phyloP scores from a whole-genome alignment of 2,113 vertebrate genomes.

The Echinops telfairi region DNA sequence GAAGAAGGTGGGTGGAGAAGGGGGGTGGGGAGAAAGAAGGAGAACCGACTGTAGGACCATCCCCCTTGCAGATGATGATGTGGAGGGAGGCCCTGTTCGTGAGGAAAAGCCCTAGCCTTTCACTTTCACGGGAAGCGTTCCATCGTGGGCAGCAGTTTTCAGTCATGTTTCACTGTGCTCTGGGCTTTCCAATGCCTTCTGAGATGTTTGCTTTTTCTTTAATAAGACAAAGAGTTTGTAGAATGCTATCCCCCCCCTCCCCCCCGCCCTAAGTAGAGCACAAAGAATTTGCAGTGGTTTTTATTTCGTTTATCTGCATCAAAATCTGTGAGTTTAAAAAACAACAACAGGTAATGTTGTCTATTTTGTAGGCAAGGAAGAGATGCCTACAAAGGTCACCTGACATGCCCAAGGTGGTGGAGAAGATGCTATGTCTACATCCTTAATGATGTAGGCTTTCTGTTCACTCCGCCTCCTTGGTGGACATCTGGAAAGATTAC shows the following conservation, averaged over 20 bases:
- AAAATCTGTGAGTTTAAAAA: constrained; percentile 51
- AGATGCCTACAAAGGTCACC: neutral
- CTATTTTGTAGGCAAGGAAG: constrained; percentile 28
- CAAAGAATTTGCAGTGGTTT: constrained; percentile 16
- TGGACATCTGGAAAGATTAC: rapidly evolving
- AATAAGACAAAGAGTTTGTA: constrained; percentile 53
- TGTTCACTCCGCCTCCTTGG: neutral
- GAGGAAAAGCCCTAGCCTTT: neutral
- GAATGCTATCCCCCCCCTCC: constrained; percentile 55
- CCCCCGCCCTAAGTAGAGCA: no score
- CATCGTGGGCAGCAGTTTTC: neutral
- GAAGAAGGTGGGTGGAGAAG: constrained; percentile 8
- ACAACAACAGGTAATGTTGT: neutral
- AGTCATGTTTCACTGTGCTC: neutral
- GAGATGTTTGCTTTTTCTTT: constrained; percentile 62
- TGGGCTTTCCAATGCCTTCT: constrained; percentile 42
- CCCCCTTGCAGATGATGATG: neutral
- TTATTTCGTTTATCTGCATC: constrained; percentile 57
- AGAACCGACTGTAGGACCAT: neutral
- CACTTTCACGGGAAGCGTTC: neutral
- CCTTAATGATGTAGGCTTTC: neutral
- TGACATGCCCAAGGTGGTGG: rapidly evolving
- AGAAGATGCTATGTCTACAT: neutral
- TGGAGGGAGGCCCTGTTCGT: neutral
- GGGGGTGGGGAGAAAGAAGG: neutral